phyloP scores from a whole-genome alignment of 2,888 invertebrate species.

The Lasius fuliginosus region DNA sequence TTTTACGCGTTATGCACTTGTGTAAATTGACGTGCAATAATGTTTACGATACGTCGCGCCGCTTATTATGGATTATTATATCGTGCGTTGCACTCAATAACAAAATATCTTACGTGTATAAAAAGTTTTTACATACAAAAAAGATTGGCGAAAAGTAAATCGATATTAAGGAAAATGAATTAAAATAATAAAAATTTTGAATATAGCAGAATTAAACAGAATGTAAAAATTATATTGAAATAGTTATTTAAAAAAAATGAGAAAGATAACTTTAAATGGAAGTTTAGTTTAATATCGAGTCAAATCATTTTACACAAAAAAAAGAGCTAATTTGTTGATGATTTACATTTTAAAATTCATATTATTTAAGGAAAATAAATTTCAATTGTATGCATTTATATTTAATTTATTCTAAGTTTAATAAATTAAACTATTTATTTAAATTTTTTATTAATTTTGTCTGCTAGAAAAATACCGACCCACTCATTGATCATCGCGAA shows the following conservation, averaged over 20 bases:
- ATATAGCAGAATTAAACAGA: neutral
- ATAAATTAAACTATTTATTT: neutral
- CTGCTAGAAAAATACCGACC: neutral
- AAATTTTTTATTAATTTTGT: neutral
- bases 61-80: conserved; percentile 1
- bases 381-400: neutral
- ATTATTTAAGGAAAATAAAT: neutral
- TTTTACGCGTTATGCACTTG: conserved; percentile 3
- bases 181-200: neutral
- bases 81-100: neutral
- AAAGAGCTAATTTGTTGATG: neutral
- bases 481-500: neutral
- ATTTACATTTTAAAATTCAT: neutral
- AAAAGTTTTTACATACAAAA: neutral
- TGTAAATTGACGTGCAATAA: conserved; percentile 21
- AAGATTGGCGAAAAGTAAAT: neutral
- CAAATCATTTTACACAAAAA: neutral
- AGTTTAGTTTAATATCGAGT: neutral
- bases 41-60: conserved; percentile 28
- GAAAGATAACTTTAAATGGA: neutral
- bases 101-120: neutral
- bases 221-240: neutral
- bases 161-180: neutral
- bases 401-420: neutral
- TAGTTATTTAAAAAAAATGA: neutral